Base-by-base conservation (phyloP, 2,888 invertebrate species). In the Resseliella maxima region DNA sequence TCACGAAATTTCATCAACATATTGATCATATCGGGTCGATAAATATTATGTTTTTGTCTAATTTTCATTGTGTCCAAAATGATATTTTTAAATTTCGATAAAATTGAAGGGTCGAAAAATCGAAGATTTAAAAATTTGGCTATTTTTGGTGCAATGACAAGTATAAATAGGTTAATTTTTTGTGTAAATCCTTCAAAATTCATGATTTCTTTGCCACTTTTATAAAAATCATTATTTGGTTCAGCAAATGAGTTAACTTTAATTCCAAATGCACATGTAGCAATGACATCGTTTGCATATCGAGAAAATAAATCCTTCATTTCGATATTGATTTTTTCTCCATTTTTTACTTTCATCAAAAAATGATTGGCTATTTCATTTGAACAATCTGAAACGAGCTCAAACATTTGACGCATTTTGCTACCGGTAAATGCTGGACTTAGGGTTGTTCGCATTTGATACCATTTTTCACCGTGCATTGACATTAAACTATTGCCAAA, bases 171-270 rank as follows among this genome's bases (percentile, higher is more conserved):
- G 31, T n/a, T 15, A 1, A 72, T 18, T 15, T 0, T 35, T 12
- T 15, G 10, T 15, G 3, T 21, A 3, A 21, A 21, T 2, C 10
- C 18, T 24, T 24, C 18, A 8, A 85, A 85, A n/a, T 85, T 2
- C 41, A 41, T 36, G 2, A 85, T 6, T 41, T 1, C 6, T 35
- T 41, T 87, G 24, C 93, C 93, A 90, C 91, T 92, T 41, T 88
- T 86, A 87, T 92, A 94, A 88, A 94, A 94, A 45, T 92, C 89
- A 87, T 94, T 93, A 0, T 93, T 88, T 12, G 89, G 90, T 0
- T 93, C 91, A 8, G 89, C 89, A 27, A 92, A 90, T 0, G 94
- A 94, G 88, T 94, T 91, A 1, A 93, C 92, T 87, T 89, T 89
- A 27, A 92, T 87, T 0, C 92, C 92, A 88, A 92, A 92, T 0